Percentiles rank a stretch among this genome's conserved stretches.
Conservation (phyloP, 2,797 vertebrate species). For the Thunnus albacares region DNA sequence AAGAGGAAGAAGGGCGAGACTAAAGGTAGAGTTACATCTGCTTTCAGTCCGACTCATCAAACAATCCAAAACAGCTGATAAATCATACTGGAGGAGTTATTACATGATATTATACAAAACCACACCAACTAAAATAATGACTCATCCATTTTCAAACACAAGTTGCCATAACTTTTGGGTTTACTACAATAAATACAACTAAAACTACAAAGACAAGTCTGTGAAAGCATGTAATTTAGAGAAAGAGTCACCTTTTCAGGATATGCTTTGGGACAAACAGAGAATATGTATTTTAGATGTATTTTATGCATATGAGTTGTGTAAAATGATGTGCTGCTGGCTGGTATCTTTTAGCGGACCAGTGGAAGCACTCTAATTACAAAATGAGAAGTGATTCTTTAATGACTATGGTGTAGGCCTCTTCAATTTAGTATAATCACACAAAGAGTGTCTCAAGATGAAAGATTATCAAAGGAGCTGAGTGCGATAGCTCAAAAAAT, state of each 20-base stretch:
- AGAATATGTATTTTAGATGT: too few relatives aligned
- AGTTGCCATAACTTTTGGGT: not conserved
- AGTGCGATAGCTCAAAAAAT: slow-evolving; percentile 73
- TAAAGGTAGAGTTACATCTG: too few relatives aligned
- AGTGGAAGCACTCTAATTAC: slow-evolving; percentile 74
- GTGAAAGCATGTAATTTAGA: not conserved
- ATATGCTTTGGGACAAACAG: slow-evolving; percentile 1
- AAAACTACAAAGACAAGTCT: not conserved
- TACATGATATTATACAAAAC: not conserved
- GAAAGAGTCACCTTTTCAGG: not conserved
- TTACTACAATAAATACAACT: not conserved
- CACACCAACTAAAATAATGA: not conserved
- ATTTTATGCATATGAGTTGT: slow-evolving; percentile 14
- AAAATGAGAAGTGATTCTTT: slow-evolving; percentile 83
- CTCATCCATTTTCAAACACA: too few relatives aligned
- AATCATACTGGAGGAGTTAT: too few relatives aligned
- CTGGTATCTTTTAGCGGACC: slow-evolving; percentile 62
- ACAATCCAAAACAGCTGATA: too few relatives aligned
- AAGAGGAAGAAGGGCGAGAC: too few relatives aligned
- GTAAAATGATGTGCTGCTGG: slow-evolving; percentile 14
- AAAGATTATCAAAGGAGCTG: slow-evolving; percentile 82
- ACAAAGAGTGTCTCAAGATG: slow-evolving; percentile 79
- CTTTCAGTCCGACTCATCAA: too few relatives aligned
- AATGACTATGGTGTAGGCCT: slow-evolving; percentile 79
- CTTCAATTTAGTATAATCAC: slow-evolving; percentile 85